Evolutionary conservation across 2,797 vertebrate species (phyloP).

Genomic region (Chrosomus eos): DNA sequence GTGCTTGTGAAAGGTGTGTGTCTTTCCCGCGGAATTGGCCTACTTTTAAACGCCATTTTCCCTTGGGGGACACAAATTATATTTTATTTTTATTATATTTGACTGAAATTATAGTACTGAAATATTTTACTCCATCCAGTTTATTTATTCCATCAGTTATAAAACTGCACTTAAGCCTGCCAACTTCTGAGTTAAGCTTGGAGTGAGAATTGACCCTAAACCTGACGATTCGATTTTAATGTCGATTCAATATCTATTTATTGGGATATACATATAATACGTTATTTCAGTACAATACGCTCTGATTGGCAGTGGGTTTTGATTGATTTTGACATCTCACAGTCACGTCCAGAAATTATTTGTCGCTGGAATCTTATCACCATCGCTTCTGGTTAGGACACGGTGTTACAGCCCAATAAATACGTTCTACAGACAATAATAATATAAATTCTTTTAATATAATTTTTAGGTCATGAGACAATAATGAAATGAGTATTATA

Average conservation of each 20-base stretch:
- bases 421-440: neutral
- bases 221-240: no score
- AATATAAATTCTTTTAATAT: conserved; percentile 36
- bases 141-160: neutral
- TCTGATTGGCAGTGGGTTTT: no score
- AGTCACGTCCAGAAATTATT: no score
- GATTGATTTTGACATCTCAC: no score
- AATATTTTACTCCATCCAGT: neutral
- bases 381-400: neutral
- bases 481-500: conserved; percentile 1
- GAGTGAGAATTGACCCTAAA: neutral
- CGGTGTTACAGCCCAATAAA: neutral
- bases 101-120: neutral
- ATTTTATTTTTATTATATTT: neutral
- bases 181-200: neutral
- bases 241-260: neutral
- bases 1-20: neutral
- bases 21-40: neutral
- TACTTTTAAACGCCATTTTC: neutral
- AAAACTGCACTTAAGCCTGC: neutral
- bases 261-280: no score
- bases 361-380: no score
- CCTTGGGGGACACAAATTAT: neutral
- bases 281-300: no score
- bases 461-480: neutral